Conservation (phyloP, 2,888 invertebrate species). For the Machimus atricapillus region DNA sequence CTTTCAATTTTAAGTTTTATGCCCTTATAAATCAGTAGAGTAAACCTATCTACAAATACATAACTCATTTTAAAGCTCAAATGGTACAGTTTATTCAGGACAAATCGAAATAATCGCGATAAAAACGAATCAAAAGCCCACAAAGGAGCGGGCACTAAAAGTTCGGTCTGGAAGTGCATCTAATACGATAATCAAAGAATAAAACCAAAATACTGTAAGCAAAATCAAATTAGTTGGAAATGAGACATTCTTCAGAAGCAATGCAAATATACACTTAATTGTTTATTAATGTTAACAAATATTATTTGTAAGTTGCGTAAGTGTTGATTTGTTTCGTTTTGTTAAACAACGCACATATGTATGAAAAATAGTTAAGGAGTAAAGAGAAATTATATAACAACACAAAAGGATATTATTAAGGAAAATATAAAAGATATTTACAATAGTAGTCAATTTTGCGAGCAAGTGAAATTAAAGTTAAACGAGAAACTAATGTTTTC, state of each 20-base stretch:
- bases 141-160: neutral
- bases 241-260: slow-evolving; percentile 37
- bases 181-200: slow-evolving; percentile 4
- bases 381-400: slow-evolving; percentile 23
- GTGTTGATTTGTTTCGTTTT: slow-evolving; percentile 31
- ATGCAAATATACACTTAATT: slow-evolving; percentile 34
- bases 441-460: slow-evolving; percentile 29
- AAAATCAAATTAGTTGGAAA: slow-evolving; percentile 31
- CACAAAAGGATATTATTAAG: slow-evolving; percentile 30
- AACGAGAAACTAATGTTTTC: slow-evolving; percentile 18
- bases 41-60: neutral
- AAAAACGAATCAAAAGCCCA: neutral
- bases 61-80: neutral
- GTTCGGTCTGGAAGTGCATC: neutral
- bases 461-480: slow-evolving; percentile 26
- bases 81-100: neutral
- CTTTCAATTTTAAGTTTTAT: neutral
- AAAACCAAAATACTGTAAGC: slow-evolving; percentile 29
- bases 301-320: slow-evolving; percentile 32
- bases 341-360: slow-evolving; percentile 39
- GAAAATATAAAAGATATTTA: slow-evolving; percentile 31
- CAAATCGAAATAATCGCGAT: neutral
- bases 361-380: slow-evolving; percentile 17
- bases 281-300: slow-evolving; percentile 22
- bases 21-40: neutral